Base-by-base conservation (phyloP, 2,888 invertebrate genomes). In the Heteropelma amictum region DNA sequence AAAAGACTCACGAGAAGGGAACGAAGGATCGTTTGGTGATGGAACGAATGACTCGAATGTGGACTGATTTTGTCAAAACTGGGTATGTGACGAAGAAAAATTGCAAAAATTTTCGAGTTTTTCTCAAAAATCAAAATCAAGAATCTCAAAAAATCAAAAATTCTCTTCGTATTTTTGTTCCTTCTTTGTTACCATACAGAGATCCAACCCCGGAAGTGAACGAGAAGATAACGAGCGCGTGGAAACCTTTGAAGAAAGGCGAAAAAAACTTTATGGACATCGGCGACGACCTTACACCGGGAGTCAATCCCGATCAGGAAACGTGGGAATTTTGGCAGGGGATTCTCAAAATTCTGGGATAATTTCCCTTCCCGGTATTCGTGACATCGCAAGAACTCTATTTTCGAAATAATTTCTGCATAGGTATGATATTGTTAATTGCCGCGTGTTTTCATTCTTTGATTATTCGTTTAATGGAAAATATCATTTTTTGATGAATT, bases 11-110 rank as follows among this genome's bases (percentile, higher is more conserved):
- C 12, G 8, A 77, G 8, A 38, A 79, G 14, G 79, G 81, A 17
- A 79, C 85, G 0, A 81, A 79, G 14, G 85, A 86, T 56, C 77
- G 79, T 10, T n/a, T 72, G 3, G 68, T 78, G 3, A 77, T 82
- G 71, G 73, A 86, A 60, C 80, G 82, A 42, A 23, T 86, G 49
- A 84, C 83, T 6, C 72, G 58, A 12, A 77, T 87, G 80, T 86
- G 86, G 87, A 81, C 84, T 0, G 82, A 86, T 51, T 87, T 87
- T 72, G 86, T 85, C 1, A 86, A 80, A 72, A 81, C 79, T 17
- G 85, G 87, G 87, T 86, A 60, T 17, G 28, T 10, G 2, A 7
- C 35, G 10, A 0, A 2, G n/a, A n/a, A 5, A 7, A 28, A 12
- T 45, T 45, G 2, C 0, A 19, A 21, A 8, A 1, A 26, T 23